A percentile compares a stretch with the other conserved stretches of the same genome.
Conservation (phyloP, 2,797 vertebrate species). For the Acipenser ruthenus region DNA sequence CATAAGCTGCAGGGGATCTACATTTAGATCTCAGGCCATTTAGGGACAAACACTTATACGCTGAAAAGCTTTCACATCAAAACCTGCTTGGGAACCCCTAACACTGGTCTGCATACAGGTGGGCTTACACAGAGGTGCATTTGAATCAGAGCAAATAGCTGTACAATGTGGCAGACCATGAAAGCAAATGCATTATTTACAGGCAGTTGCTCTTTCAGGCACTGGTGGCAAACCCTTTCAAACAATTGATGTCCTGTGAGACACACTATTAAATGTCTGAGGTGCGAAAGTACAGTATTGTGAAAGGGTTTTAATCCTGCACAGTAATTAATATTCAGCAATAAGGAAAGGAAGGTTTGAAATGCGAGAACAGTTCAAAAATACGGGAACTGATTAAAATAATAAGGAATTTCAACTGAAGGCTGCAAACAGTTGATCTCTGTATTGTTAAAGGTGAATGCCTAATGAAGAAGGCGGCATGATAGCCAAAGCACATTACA, state of each 20-base stretch:
- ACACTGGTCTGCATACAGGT: background rate
- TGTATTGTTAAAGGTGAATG: background rate
- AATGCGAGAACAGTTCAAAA: slow-evolving; percentile 7
- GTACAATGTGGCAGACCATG: slow-evolving; percentile 5
- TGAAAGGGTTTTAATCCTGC: background rate
- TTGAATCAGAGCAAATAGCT: background rate
- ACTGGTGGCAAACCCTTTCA: slow-evolving; percentile 6
- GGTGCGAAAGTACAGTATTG: background rate
- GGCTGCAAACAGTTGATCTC: background rate
- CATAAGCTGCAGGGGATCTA: slow-evolving; percentile 8
- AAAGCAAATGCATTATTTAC: slow-evolving; percentile 1
- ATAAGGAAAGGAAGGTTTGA: background rate
- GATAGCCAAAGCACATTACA: no score
- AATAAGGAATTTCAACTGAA: background rate
- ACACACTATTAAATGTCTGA: background rate
- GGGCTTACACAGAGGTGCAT: slow-evolving; percentile 2
- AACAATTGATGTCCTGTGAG: slow-evolving; percentile 14
- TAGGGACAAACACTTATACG: background rate
- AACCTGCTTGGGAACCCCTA: slow-evolving; percentile 10
- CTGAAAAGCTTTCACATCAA: slow-evolving; percentile 9
- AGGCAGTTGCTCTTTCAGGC: slow-evolving; percentile 11
- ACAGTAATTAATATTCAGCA: slow-evolving; percentile 13
- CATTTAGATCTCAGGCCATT: slow-evolving; percentile 2
- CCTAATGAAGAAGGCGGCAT: no score
- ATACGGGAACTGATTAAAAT: background rate